phyloP scores from a whole-genome alignment of 2,888 invertebrate species.

The Phaonia tiefii region DNA sequence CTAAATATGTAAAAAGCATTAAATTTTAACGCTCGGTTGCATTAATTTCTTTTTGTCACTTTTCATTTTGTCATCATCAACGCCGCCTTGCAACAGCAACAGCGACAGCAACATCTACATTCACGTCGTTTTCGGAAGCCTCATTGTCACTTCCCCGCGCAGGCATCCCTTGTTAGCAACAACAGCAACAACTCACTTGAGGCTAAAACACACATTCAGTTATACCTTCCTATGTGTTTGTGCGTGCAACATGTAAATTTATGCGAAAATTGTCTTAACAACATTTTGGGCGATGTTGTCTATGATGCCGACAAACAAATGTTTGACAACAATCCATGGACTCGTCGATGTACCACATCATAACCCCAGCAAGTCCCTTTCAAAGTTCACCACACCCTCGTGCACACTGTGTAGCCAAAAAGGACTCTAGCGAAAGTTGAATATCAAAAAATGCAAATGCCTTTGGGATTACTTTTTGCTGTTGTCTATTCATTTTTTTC shows the following conservation, averaged over 20 bases:
- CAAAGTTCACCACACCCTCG: neutral
- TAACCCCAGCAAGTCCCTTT: neutral
- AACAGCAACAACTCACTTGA: no score
- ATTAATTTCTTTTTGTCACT: conserved; percentile 63
- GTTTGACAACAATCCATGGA: neutral
- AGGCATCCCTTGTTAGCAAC: neutral
- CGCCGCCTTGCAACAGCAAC: conserved; percentile 43
- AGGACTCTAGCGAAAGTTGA: neutral
- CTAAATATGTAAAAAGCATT: conserved; percentile 64
- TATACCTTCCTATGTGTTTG: no score
- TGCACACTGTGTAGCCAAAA: neutral
- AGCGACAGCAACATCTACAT: neutral
- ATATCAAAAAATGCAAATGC: conserved; percentile 51
- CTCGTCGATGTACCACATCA: neutral
- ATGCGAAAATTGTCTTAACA: conserved; percentile 63
- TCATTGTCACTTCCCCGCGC: neutral
- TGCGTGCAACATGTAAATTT: conserved; percentile 63
- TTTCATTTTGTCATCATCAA: conserved; percentile 55
- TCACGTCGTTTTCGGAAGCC: neutral
- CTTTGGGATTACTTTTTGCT: conserved; percentile 41
- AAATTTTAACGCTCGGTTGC: conserved; percentile 65
- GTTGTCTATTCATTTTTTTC: neutral
- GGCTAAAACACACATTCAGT: no score
- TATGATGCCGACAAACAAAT: conserved; percentile 24
- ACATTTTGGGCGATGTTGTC: conserved; percentile 50